Evolutionary conservation across 2,797 vertebrate species (phyloP), one percentile per base, ranked within the genome.

Genomic region (Todus mexicanus): DNA sequence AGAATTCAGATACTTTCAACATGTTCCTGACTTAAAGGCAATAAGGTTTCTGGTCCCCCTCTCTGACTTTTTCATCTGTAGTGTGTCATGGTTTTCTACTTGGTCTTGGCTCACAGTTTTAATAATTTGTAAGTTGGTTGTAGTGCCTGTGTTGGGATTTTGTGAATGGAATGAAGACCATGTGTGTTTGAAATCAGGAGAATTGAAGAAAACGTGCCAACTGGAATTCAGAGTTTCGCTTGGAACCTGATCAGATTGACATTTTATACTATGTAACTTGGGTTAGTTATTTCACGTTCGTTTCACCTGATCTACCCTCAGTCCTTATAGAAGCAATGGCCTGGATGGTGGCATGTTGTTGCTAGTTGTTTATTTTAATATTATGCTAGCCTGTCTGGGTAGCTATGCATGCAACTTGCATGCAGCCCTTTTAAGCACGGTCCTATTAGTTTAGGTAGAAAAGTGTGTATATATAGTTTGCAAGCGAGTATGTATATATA

Each of bases 151-250:
- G 20, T 86, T 59, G 33, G 65, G 70, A 71, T 6, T 42, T 84
- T 26, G 25, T 93, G 57, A 91, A 71, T 29, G 59, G 68, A 74
- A 94, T 66, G 78, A 76, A 82, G 84, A 89, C 21, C 40, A 20
- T 20, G 9, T 79, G 60, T 82, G 40, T 73, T 92, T 93, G 94
- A 86, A 91, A 84, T 90, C 35, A 63, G 56, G 74, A 81, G 77
- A 88, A 35, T 0, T 61, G 73, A 73, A 73, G 74, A 45, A 72
- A 79, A 56, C 0, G 0, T 84, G 37, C 90, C 68, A 76, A 7
- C 40, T 76, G 73, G 38, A 91, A 51, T 75, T 88, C 2, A 5
- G 40, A 85, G 35, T 84, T 91, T 66, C 71, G 70, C 31, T 80
- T 91, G 88, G 63, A 94, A 73, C 7, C 4, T 1, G 3, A 53